Conservation (phyloP, 2,113 vertebrate genomes). For the Sapayoa aenigma region DNA sequence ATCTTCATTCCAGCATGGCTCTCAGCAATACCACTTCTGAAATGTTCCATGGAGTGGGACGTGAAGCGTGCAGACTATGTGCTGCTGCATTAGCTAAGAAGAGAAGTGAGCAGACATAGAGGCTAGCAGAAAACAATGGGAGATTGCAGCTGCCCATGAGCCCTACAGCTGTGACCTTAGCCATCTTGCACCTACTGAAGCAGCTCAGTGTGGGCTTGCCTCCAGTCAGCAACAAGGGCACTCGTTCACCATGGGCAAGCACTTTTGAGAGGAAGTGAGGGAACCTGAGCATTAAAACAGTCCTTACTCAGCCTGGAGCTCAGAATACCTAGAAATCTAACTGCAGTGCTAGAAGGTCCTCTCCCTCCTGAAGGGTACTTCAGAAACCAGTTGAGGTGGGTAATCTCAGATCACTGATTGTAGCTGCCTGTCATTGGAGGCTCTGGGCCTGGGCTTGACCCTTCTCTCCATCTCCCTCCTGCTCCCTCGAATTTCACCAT, state of each 20-base stretch:
- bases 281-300: background rate
- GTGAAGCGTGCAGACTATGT: background rate
- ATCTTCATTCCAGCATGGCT: too few relatives aligned
- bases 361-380: background rate
- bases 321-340: background rate
- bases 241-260: background rate
- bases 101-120: background rate
- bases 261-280: background rate
- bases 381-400: background rate
- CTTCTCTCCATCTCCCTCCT: background rate
- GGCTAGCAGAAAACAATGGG: background rate
- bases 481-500: background rate
- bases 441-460: background rate
- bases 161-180: background rate
- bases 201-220: rapidly evolving
- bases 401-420: background rate
- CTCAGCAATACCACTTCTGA: background rate
- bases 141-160: rapidly evolving
- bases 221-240: background rate
- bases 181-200: background rate
- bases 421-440: background rate
- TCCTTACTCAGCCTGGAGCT: background rate
- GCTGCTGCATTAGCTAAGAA: background rate
- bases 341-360: too few relatives aligned
- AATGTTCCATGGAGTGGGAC: background rate